Evolutionary conservation across 2,113 vertebrate species (phyloP).

Genomic region (Vimba vimba): DNA sequence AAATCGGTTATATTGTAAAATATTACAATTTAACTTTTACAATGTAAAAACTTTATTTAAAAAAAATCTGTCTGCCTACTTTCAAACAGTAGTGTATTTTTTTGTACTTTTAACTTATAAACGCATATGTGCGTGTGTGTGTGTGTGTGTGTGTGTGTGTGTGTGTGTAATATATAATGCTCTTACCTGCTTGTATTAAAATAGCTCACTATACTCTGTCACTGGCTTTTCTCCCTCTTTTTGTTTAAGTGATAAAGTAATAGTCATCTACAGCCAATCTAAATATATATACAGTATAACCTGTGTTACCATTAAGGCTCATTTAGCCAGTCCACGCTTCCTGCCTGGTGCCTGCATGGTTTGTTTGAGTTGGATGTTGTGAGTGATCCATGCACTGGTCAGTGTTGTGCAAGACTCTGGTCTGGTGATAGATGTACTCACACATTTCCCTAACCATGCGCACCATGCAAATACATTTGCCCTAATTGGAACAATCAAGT

Average conservation of each 20-base stretch:
- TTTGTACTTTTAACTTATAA: too few species aligned
- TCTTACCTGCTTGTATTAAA: background rate
- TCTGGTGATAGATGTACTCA: conserved; percentile 69
- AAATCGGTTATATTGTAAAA: background rate
- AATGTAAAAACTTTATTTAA: background rate
- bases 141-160: too few species aligned
- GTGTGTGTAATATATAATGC: too few species aligned
- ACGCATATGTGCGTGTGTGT: too few species aligned
- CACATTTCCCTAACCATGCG: conserved; percentile 62
- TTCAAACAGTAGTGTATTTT: background rate
- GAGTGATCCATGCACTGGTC: conserved; percentile 58
- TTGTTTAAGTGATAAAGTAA: conserved; percentile 56
- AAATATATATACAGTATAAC: conserved; percentile 57
- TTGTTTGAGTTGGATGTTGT: conserved; percentile 73
- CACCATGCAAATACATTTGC: conserved; percentile 62
- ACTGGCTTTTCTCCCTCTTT: conserved; percentile 24
- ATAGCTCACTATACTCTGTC: background rate
- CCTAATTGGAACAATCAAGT: conserved; percentile 65
- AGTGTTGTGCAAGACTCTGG: conserved; percentile 55
- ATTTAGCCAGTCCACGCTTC: conserved; percentile 54
- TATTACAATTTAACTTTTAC: background rate
- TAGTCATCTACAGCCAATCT: conserved; percentile 55
- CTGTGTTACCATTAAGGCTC: conserved; percentile 64
- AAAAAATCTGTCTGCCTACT: background rate
- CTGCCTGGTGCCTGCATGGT: conserved; percentile 53